phyloP scores from a whole-genome alignment of 2,797 vertebrate genomes.

The Lindbergichthys nudifrons region DNA sequence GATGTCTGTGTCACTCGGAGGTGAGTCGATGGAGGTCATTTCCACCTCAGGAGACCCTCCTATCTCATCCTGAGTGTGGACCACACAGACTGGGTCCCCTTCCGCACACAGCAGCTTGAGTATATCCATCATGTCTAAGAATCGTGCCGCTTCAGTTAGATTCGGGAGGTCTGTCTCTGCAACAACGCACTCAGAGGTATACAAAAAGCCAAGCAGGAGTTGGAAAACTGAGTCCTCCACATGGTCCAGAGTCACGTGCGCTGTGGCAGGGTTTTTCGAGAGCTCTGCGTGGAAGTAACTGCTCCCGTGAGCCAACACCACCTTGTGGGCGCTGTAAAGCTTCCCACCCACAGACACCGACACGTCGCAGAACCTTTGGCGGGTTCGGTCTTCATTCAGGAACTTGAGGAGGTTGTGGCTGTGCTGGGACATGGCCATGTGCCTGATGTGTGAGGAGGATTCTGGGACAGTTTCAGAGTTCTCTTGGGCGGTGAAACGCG shows the following conservation, averaged over 20 bases:
- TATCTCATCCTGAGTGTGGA: conserved; percentile 65
- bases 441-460: conserved; percentile 75
- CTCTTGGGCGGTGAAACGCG: background rate
- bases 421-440: conserved; percentile 88
- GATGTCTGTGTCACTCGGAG: conserved; percentile 71
- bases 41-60: conserved; percentile 55
- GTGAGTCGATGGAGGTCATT: conserved; percentile 55
- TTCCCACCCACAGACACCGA: conserved; percentile 91
- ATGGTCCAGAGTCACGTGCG: conserved; percentile 91
- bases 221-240: conserved; percentile 92
- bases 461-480: conserved; percentile 22
- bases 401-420: conserved; percentile 91
- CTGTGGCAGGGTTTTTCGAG: conserved; percentile 89
- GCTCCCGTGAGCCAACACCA: conserved; percentile 95
- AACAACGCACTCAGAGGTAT: conserved; percentile 92
- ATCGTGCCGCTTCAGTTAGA: conserved; percentile 92
- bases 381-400: conserved; percentile 90
- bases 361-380: conserved; percentile 92
- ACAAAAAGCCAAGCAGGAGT: conserved; percentile 93
- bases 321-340: conserved; percentile 92
- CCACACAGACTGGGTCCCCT: conserved; percentile 30
- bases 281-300: conserved; percentile 96
- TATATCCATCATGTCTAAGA: conserved; percentile 96
- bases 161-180: conserved; percentile 89
- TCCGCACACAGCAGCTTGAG: conserved; percentile 89